phyloP scores from a whole-genome alignment of 2,797 vertebrate species.

The Delichon dasypus region DNA sequence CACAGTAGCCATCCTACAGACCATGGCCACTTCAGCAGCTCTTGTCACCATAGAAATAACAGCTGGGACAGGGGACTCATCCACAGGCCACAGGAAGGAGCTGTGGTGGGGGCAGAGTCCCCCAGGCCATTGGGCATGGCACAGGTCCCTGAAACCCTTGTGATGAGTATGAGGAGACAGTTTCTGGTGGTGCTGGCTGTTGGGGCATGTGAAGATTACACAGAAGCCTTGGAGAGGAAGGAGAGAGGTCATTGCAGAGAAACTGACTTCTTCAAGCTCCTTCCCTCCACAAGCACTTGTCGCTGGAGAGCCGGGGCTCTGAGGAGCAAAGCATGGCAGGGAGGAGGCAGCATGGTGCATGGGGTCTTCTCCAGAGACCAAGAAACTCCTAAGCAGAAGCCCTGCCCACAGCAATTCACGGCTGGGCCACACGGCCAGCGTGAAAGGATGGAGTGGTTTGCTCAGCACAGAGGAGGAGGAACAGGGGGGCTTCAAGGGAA shows the following conservation, averaged over 20 bases:
- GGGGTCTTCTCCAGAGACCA: neutral
- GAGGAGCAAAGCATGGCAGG: neutral
- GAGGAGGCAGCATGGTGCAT: neutral
- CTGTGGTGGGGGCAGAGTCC: neutral
- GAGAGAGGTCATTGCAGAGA: neutral
- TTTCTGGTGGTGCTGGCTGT: neutral
- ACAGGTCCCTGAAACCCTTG: neutral
- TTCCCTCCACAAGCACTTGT: neutral
- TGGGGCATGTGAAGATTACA: fast-evolving
- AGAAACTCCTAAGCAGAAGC: neutral
- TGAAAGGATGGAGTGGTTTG: fast-evolving
- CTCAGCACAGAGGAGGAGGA: neutral
- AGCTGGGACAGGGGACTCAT: fast-evolving
- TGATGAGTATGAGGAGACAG: fast-evolving
- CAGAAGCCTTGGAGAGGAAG: neutral
- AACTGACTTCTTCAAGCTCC: neutral
- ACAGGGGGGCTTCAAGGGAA: neutral
- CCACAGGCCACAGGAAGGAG: neutral
- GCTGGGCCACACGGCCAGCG: fast-evolving
- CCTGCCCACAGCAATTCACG: neutral
- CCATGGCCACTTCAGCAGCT: neutral
- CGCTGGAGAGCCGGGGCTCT: fast-evolving
- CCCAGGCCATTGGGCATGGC: neutral
- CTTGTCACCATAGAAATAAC: neutral
- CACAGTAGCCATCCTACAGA: neutral